Percentiles rank a stretch among this genome's conserved stretches.
Conservation (phyloP, 2,888 invertebrate species). For the Lampropteryx suffumata region DNA sequence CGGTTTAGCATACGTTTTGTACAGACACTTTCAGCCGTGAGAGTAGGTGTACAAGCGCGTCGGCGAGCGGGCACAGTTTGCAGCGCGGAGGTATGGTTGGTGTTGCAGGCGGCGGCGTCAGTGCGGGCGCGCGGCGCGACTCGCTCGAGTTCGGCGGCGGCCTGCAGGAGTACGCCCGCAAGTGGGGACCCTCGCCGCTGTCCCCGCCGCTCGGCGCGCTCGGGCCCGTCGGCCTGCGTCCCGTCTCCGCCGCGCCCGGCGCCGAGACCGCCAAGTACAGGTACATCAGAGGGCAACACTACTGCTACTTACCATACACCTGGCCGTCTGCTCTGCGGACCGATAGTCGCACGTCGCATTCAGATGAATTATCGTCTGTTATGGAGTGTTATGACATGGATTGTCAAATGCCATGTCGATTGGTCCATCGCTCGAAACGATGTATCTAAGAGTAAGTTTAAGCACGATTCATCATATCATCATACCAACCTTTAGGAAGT, state of each 20-base stretch:
- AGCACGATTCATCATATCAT: too few relatives aligned
- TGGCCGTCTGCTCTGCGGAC: too few relatives aligned
- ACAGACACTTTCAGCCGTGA: slow-evolving; percentile 31
- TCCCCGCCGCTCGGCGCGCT: slow-evolving; percentile 90
- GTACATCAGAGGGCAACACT: too few relatives aligned
- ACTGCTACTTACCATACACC: too few relatives aligned
- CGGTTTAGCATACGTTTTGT: slow-evolving; percentile 16
- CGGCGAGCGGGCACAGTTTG: slow-evolving; percentile 27
- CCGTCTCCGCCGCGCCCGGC: slow-evolving; percentile 90
- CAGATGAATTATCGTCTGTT: too few relatives aligned
- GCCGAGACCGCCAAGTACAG: slow-evolving; percentile 92
- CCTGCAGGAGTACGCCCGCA: slow-evolving; percentile 80
- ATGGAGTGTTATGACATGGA: too few relatives aligned
- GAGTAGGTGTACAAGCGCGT: slow-evolving; percentile 38
- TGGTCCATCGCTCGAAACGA: too few relatives aligned
- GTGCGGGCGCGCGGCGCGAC: slow-evolving; percentile 70
- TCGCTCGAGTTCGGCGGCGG: slow-evolving; percentile 83
- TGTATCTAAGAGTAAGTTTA: too few relatives aligned
- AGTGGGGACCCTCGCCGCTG: slow-evolving; percentile 82
- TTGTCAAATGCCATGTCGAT: too few relatives aligned
- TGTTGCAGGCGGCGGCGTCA: slow-evolving; percentile 71
- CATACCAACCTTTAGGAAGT: too few relatives aligned
- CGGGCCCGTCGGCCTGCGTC: slow-evolving; percentile 85
- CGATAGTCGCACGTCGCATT: too few relatives aligned
- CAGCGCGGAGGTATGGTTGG: slow-evolving; percentile 52